phyloP scores from a whole-genome alignment of 2,113 vertebrate species.

The Pseudonaja textilis region DNA sequence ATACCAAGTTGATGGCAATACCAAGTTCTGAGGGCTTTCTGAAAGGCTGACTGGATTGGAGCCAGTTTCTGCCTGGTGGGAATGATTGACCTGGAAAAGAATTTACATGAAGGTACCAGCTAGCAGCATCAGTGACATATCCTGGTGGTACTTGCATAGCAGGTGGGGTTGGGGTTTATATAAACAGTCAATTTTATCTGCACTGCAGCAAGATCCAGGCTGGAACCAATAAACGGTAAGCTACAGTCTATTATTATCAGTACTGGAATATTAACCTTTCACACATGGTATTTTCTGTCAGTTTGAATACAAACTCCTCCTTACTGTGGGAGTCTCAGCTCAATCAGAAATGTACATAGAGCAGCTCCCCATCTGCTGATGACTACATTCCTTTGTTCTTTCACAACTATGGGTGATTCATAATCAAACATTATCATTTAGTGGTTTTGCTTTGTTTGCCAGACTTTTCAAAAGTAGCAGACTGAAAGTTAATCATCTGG shows the following conservation, averaged over 20 bases:
- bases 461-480: not conserved
- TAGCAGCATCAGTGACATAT: not conserved
- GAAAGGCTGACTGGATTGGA: not conserved
- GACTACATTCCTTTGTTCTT: constrained; percentile 2
- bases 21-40: not conserved
- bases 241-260: not conserved
- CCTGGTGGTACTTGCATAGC: not conserved
- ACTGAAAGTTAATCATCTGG: not conserved
- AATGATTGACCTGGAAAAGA: not conserved
- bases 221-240: not conserved
- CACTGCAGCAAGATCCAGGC: not conserved
- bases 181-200: not conserved
- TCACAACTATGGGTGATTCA: constrained; percentile 9
- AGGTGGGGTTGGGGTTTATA: not conserved
- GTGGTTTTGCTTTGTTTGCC: not conserved
- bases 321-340: constrained; percentile 14
- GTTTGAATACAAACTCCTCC: constrained; percentile 2
- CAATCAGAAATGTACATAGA: constrained; percentile 6
- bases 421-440: not conserved
- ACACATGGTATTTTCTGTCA: accelerated
- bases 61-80: not conserved
- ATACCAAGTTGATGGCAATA: not conserved
- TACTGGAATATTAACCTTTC: constrained; percentile 4
- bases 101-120: not conserved
- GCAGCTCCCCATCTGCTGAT: constrained; percentile 12